These are phyloP conservation scores for Pararge aegeria DNA, from an alignment of 1,140 invertebrate genomes.

Conservation along the genomic window DNA sequence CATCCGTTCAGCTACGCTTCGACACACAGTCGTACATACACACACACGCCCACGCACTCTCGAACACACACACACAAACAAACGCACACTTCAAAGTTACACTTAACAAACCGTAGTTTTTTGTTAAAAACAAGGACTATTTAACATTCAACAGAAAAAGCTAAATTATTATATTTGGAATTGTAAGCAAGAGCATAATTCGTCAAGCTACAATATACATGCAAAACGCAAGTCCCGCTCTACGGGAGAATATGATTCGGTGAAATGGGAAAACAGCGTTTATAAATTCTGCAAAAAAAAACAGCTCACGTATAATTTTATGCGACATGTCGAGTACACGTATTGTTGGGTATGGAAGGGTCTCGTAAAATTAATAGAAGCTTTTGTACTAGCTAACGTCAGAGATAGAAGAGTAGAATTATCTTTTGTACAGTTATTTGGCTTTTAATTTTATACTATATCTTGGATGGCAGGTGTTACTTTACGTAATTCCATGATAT, in stretches of 20 bases:
- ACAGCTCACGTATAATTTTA: constrained; percentile 15
- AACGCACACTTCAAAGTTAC: no score
- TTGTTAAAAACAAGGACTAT: no score
- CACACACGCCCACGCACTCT: no score
- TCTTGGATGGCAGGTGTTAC: no score
- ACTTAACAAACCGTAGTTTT: no score
- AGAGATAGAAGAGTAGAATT: neutral
- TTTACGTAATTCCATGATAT: no score
- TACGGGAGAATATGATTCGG: constrained; percentile 15
- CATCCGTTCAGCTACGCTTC: no score
- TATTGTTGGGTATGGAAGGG: neutral
- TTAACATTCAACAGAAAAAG: constrained; percentile 9
- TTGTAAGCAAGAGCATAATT: constrained; percentile 15
- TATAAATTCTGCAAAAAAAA: constrained; percentile 25
- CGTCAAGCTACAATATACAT: constrained; percentile 29
- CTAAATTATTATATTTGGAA: neutral
- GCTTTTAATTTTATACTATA: neutral
- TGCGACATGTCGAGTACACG: constrained; percentile 1
- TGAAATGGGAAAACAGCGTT: constrained; percentile 16
- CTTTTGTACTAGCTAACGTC: neutral
- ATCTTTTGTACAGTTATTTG: neutral
- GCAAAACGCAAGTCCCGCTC: constrained; percentile 18
- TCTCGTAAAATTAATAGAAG: constrained; percentile 4
- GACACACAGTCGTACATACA: no score
- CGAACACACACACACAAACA: no score